Evolutionary conservation across 1,140 invertebrate species (phyloP).

Genomic region (Hetaerina americana): DNA sequence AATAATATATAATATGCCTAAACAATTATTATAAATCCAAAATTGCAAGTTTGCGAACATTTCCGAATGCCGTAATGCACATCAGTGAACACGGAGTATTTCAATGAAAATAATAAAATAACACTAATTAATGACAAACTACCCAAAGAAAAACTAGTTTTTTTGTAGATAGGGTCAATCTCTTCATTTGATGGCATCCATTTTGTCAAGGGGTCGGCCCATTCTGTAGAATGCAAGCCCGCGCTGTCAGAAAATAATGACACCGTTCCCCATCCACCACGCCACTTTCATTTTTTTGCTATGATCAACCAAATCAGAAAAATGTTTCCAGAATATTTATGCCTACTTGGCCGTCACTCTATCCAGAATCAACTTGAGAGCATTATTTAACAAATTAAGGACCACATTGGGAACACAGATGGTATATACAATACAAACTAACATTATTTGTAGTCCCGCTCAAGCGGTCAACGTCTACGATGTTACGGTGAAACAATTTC

Average conservation of each 20-base stretch:
- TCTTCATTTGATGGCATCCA: conserved; percentile 45
- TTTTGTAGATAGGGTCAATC: neutral
- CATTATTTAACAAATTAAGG: neutral
- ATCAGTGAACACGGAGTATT: neutral
- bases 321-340: neutral
- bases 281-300: conserved; percentile 23
- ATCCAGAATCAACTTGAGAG: neutral
- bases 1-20: neutral
- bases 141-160: neutral
- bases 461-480: conserved; percentile 1
- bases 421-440: neutral
- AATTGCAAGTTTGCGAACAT: neutral
- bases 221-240: conserved; percentile 22
- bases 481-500: conserved; percentile 1
- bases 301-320: conserved; percentile 19
- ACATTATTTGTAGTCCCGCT: neutral
- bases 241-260: conserved; percentile 36
- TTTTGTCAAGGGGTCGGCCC: conserved; percentile 44
- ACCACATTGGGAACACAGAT: neutral
- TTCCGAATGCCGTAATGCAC: neutral
- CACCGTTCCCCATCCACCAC: conserved; percentile 22
- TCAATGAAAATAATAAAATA: neutral
- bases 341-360: neutral
- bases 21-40: no score
- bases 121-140: neutral